These are phyloP conservation scores for Eupithecia vulgata DNA, from an alignment of 2,888 invertebrate species.

Conservation along the genomic window DNA sequence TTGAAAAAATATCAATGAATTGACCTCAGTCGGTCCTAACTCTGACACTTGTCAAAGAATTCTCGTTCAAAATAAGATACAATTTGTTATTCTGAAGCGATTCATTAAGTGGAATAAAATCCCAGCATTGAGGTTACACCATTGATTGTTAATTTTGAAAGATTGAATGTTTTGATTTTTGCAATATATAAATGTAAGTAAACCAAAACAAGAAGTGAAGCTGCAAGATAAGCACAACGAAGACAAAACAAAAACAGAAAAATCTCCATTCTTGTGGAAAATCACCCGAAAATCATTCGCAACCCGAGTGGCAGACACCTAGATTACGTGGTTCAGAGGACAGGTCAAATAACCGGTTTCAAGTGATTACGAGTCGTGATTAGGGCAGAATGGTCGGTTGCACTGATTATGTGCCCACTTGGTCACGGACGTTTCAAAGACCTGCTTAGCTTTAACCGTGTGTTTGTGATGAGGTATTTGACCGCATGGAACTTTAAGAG, in stretches of 20 bases:
- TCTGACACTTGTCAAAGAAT: not conserved
- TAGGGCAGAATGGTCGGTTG: constrained; percentile 5
- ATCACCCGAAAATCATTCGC: constrained; percentile 27
- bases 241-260: not conserved
- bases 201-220: not conserved
- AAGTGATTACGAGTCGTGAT: constrained; percentile 20
- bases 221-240: not conserved
- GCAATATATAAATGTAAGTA: not conserved
- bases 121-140: not conserved
- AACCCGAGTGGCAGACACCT: constrained; percentile 25
- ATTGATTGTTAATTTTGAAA: not conserved
- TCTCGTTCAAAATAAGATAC: not conserved
- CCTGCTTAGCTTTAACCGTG: not conserved
- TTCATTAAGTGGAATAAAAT: no score
- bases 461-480: not conserved
- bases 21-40: not conserved
- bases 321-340: constrained; percentile 23
- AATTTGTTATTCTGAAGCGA: no score
- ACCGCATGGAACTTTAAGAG: no score
- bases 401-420: constrained; percentile 27
- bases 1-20: not conserved
- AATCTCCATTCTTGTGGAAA: constrained; percentile 1
- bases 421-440: constrained; percentile 24
- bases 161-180: not conserved
- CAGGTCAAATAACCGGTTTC: constrained; percentile 41